These are phyloP conservation scores for Epizoanthus stellaris DNA, from an alignment of 92 coral and sea anemone species.

Conservation along the genomic window DNA sequence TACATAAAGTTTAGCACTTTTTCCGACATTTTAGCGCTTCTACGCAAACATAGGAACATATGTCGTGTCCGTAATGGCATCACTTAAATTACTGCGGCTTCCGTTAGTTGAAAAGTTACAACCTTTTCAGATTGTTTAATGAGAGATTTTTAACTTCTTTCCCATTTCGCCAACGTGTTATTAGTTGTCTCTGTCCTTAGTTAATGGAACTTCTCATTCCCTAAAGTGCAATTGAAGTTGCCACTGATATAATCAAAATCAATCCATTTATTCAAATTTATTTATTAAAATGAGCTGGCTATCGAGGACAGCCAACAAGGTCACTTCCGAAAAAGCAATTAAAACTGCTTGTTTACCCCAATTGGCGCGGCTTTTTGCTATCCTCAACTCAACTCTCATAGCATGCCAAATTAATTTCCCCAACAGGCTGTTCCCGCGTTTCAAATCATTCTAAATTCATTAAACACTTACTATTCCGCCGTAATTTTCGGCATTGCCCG, in stretches of 20 bases:
- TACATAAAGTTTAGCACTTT: conserved; percentile 2
- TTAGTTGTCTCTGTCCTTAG: neutral
- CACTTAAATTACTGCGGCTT: conserved; percentile 25
- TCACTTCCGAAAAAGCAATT: conserved; percentile 26
- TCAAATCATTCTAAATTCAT: conserved; percentile 25
- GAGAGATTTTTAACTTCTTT: conserved; percentile 31
- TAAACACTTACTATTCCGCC: conserved; percentile 8
- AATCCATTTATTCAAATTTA: conserved; percentile 3
- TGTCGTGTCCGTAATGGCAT: conserved; percentile 16
- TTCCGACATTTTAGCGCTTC: conserved; percentile 28
- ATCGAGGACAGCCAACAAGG: neutral
- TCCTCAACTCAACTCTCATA: conserved; percentile 2
- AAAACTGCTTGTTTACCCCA: conserved; percentile 41
- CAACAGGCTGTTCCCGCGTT: conserved; percentile 18
- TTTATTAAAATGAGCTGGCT: conserved; percentile 11
- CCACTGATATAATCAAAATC: conserved; percentile 1
- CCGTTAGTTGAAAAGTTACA: conserved; percentile 33
- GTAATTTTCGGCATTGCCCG: conserved; percentile 12
- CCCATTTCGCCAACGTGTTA: conserved; percentile 11
- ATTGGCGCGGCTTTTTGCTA: conserved; percentile 35
- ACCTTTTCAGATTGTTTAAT: conserved; percentile 14
- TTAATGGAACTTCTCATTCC: neutral
- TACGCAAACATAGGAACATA: conserved; percentile 18
- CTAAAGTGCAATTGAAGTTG: conserved; percentile 1
- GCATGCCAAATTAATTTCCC: conserved; percentile 28